Evolutionary conservation across 2,797 vertebrate genomes (phyloP).

Genomic region (Manis pentadactyla): DNA sequence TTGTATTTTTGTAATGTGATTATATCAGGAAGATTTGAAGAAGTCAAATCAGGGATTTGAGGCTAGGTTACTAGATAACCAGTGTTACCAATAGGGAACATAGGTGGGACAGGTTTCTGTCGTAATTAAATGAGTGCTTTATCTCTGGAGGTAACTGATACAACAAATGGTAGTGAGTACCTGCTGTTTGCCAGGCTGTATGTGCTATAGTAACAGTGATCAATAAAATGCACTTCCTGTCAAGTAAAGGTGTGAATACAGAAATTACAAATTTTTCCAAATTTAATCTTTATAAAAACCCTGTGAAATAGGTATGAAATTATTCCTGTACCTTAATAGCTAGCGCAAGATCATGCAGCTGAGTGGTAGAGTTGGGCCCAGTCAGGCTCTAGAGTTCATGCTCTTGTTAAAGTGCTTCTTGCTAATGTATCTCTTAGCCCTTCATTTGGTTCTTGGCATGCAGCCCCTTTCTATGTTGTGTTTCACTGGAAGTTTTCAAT

Average conservation of each 20-base stretch:
- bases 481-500: neutral
- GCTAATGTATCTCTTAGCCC: neutral
- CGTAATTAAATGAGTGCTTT: neutral
- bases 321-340: neutral
- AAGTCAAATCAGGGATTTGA: neutral
- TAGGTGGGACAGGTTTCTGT: neutral
- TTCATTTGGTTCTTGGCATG: neutral
- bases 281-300: neutral
- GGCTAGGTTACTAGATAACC: neutral
- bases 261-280: neutral
- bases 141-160: neutral
- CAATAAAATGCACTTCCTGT: neutral
- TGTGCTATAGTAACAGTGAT: neutral
- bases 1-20: neutral
- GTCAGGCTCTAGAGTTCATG: neutral
- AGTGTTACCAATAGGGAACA: fast-evolving
- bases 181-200: neutral
- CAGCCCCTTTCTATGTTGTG: neutral
- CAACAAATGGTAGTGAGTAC: neutral
- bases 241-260: neutral
- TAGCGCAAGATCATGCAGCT: neutral
- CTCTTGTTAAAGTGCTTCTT: neutral
- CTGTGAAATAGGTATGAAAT: neutral
- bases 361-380: neutral
- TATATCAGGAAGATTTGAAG: neutral